Evolutionary conservation across 2,888 invertebrate species (phyloP), one percentile per base, ranked within the genome.

Genomic region (Hirtodrosophila trivittata): DNA sequence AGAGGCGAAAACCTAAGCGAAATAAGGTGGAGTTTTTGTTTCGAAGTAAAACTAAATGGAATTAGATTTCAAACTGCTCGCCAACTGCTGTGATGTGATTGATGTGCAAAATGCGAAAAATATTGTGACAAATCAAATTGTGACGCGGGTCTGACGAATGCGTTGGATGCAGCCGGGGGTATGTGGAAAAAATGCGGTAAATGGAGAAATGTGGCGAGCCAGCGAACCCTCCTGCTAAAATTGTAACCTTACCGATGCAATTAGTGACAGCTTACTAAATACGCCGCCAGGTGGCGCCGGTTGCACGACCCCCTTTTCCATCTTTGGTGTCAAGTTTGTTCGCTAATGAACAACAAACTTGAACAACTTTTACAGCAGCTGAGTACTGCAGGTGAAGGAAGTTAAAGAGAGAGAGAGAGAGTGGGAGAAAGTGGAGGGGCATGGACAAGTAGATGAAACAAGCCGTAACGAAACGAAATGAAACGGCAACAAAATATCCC

Each of bases 281-380:
- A 43, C 54, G 28, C 54, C 39, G 47, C 57, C 51, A 54, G 70
- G 66, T 64, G 76, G 57, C 57, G 55, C 45, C 62, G 52, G 41
- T 3, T 33, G 33, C 28, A 30, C 43, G 35, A 25, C 12, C 14
- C 21, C 32, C 14, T 18, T 35, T 35, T 26, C 14, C 32, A 38
- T 54, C 46, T 57, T 56, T 64, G 59, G 65, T 62, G 70, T 77
- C 65, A 75, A 67, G 57, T 80, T 67, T 59, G 59, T 50, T 38
- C 59, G 83, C 80, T 86, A 80, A 80, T 86, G 80, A 83, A 80
- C 84, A 86, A 80, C 77, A 71, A 66, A 75, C 66, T 71, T 75
- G 71, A 64, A 71, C 54, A 65, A 75, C 28, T 75, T 75, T 59
- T 45, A 50, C 65, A 54, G 52, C 49, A 14, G 45, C 12, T 38